Percentiles rank a stretch among this genome's conserved stretches.
Evolutionary conservation across 2,797 vertebrate species (phyloP).

Genomic region (Coregonus sp.): DNA sequence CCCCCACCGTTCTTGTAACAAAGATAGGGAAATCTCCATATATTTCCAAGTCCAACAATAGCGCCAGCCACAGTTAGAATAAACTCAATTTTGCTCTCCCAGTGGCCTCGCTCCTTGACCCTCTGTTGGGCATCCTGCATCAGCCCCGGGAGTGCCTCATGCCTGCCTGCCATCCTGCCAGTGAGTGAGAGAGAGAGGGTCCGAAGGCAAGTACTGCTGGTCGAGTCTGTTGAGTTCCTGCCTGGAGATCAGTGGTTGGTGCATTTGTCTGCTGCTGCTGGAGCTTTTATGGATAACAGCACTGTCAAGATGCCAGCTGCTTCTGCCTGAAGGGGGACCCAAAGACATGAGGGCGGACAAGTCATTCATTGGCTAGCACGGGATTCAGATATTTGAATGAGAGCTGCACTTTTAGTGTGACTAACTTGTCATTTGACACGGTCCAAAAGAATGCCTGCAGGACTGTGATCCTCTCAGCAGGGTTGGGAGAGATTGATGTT

Average conservation of each 20-base stretch:
- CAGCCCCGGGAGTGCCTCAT: constrained; percentile 16
- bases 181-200: constrained; percentile 4
- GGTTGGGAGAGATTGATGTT: not conserved
- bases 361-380: not conserved
- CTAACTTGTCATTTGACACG: constrained; percentile 17
- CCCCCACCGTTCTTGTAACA: constrained; percentile 74
- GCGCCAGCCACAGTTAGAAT: constrained; percentile 66
- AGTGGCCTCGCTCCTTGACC: constrained; percentile 57
- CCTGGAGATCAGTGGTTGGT: constrained; percentile 13
- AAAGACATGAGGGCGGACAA: constrained; percentile 1
- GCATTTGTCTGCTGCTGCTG: constrained; percentile 15
- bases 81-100: constrained; percentile 68
- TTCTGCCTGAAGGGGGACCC: constrained; percentile 57
- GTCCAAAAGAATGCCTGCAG: not conserved
- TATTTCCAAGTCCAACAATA: constrained; percentile 67
- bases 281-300: constrained; percentile 21
- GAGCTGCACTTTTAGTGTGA: constrained; percentile 12
- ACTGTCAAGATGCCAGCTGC: constrained; percentile 9
- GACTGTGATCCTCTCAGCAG: not conserved
- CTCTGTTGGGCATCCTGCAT: constrained; percentile 18
- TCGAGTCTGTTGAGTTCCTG: not conserved
- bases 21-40: constrained; percentile 75
- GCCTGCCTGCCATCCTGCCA: constrained; percentile 41
- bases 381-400: not conserved
- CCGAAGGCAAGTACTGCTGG: not conserved